phyloP scores from a whole-genome alignment of 2,888 invertebrate species.

The Diarsia mendica region DNA sequence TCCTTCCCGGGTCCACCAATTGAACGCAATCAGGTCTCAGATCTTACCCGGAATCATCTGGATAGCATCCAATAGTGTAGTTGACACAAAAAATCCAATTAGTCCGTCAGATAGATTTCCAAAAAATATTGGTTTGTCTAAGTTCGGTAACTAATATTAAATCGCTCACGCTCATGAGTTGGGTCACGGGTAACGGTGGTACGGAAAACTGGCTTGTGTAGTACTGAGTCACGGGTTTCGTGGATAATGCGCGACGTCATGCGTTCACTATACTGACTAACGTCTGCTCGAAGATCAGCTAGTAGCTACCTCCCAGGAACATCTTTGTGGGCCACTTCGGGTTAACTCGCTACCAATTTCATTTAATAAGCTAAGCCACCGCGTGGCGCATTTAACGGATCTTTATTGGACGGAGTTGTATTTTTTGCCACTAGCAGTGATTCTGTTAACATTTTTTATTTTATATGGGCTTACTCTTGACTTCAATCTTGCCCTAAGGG shows the following conservation, averaged over 20 bases:
- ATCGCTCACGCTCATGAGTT: slow-evolving; percentile 66
- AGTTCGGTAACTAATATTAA: background rate
- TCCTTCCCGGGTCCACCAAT: no score
- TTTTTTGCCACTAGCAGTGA: background rate
- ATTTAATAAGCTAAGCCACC: background rate
- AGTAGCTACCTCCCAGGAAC: slow-evolving; percentile 28
- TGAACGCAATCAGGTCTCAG: no score
- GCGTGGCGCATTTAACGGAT: background rate
- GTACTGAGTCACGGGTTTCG: slow-evolving; percentile 78
- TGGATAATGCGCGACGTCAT: slow-evolving; percentile 74
- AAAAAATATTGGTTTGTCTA: no score
- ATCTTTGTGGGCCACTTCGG: slow-evolving; percentile 35
- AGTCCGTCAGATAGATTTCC: no score
- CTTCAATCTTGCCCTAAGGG: no score
- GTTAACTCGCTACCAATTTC: background rate
- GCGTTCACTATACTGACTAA: slow-evolving; percentile 70
- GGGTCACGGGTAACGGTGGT: slow-evolving; percentile 79
- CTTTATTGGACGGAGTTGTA: no score
- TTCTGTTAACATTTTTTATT: background rate
- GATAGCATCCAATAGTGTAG: no score
- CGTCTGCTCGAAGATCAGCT: slow-evolving; percentile 39
- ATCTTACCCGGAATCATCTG: no score
- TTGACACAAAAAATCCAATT: no score
- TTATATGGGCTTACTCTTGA: no score
- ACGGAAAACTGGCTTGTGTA: slow-evolving; percentile 80